Percentiles rank a stretch among this genome's conserved stretches.
Evolutionary conservation across 2,113 vertebrate species (phyloP).

Genomic region (Sphaerodactylus townsendi): DNA sequence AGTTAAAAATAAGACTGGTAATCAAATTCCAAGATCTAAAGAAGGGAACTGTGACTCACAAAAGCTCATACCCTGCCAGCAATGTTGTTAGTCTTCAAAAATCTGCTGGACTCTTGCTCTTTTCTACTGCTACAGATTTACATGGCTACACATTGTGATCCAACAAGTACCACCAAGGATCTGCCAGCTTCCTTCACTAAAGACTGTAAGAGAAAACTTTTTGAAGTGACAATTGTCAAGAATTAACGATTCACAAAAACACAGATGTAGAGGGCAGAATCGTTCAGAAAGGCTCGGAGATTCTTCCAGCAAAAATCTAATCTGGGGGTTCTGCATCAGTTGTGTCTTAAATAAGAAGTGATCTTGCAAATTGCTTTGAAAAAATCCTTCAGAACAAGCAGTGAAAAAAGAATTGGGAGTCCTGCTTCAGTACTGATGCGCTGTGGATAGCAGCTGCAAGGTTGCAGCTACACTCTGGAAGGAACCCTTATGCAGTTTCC

Average conservation of each 20-base stretch:
- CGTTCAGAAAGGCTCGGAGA: background rate
- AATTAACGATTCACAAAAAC: constrained; percentile 22
- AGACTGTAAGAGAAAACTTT: background rate
- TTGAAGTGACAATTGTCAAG: constrained; percentile 20
- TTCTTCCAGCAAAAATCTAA: background rate
- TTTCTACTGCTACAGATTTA: too few species aligned
- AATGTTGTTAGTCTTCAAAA: too few species aligned
- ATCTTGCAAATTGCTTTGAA: constrained; percentile 3
- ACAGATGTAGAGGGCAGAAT: background rate
- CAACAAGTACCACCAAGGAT: background rate
- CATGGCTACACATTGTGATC: too few species aligned
- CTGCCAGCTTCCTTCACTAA: background rate
- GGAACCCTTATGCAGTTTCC: constrained; percentile 29
- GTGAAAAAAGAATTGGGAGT: constrained; percentile 17
- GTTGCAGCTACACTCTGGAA: constrained; percentile 28
- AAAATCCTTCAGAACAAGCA: constrained; percentile 19
- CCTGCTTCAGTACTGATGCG: constrained; percentile 26
- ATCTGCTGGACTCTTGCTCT: too few species aligned
- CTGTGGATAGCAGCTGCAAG: constrained; percentile 6
- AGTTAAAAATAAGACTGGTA: background rate
- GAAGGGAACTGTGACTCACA: too few species aligned
- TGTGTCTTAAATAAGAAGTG: background rate
- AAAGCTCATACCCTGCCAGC: too few species aligned
- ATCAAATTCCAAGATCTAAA: background rate
- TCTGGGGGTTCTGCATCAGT: constrained; percentile 9